Base-by-base conservation (phyloP, 2,888 invertebrate species). In the Dermolepida albohirtum region DNA sequence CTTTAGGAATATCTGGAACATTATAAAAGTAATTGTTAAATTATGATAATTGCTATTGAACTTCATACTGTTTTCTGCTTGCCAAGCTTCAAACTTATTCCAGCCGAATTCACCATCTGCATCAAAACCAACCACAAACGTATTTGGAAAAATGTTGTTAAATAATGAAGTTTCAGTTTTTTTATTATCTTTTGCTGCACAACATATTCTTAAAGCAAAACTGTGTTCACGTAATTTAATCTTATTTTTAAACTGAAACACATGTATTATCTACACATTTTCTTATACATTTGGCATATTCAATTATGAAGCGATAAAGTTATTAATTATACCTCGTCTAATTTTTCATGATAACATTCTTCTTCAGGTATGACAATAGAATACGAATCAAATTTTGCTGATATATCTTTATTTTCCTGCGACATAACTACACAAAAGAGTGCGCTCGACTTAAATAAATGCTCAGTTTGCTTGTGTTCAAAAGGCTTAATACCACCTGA, bases 101-200 rank as follows among this genome's bases (percentile, higher is more conserved):
- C 80, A 81, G 41, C 81, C 81, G 50, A 81, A 17, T 49, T 80
- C 81, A 7, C 81, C 80, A 71, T 75, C 75, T 12, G 76, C 79
- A 69, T 79, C 77, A 39, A 80, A 68, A 4, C 79, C 78, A 22
- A 81, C 64, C 5, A 80, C 27, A 2, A 79, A 77, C 11, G 76
- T 74, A 40, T 71, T 50, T 5, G 70, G 69, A 50, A 73, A 71
- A 12, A 64, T 17, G 34, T 64, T 54, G 1, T 66, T 14, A 14
- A 71, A 66, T 0, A 71, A 5, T 2, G 22, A 27, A 14, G 49
- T 68, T 63, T 73, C 71, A 1, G n/a, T 16, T 7, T 29, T 7
- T 41, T 65, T 64, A 10, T 16, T 11, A 0, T 6, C 8, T 12
- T 67, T 69, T 43, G 69, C 67, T 44, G 43, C 52, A 44, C 80